Evolutionary conservation across 2,888 invertebrate genomes (phyloP).

Genomic region (Cosmopolites sordidus): DNA sequence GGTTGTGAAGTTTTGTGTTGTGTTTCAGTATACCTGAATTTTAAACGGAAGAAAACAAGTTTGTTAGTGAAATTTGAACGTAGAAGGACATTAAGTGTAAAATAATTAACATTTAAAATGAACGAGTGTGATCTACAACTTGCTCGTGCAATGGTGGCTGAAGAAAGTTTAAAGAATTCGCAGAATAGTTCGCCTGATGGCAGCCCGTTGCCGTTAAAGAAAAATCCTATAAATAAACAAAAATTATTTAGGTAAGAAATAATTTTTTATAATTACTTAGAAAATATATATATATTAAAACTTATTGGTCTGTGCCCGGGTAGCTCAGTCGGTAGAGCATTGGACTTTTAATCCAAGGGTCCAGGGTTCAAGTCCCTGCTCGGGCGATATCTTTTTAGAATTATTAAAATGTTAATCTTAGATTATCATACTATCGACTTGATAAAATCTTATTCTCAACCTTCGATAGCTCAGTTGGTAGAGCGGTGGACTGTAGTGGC

Average conservation of each 20-base stretch:
- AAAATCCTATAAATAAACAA: constrained; percentile 52
- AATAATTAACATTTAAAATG: too few species aligned
- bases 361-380: constrained; percentile 75
- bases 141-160: constrained; percentile 66
- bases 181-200: constrained; percentile 55
- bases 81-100: too few species aligned
- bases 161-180: constrained; percentile 49
- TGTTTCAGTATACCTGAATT: too few species aligned
- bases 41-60: too few species aligned
- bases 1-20: too few species aligned
- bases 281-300: not conserved
- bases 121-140: constrained; percentile 70
- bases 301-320: too few species aligned
- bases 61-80: too few species aligned
- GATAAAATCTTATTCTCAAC: constrained; percentile 10
- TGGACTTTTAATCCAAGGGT: constrained; percentile 75
- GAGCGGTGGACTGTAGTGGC: constrained; percentile 43
- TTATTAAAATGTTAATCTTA: not conserved
- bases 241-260: constrained; percentile 38
- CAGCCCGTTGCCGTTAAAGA: constrained; percentile 60
- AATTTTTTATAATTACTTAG: not conserved
- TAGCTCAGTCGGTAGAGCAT: constrained; percentile 73
- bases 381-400: constrained; percentile 53
- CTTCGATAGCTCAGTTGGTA: constrained; percentile 46
- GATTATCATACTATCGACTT: not conserved